Base-by-base conservation (phyloP, 2,113 vertebrate genomes). In the Struthidea cinerea region DNA sequence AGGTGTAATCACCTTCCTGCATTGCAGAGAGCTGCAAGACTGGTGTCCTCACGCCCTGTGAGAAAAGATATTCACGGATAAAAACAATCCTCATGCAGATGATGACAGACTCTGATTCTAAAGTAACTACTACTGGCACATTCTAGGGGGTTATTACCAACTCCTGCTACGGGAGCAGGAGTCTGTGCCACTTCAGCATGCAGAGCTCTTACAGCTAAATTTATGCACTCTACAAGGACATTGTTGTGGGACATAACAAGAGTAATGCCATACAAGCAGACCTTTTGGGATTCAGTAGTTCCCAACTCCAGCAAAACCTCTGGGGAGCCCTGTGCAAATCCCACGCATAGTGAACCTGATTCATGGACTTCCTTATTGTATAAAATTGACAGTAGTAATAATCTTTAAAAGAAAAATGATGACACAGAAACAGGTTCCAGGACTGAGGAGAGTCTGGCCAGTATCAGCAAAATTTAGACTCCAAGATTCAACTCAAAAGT, bases 1-100 rank as follows among this genome's bases (percentile, higher is more conserved):
- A 99, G 59, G 99, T 99, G 91, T 99, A 99, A 96, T 99, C 99
- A 55, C 99, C 99, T 97, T 99, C 99, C 94, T 99, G 99, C 99
- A 99, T 98, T 16, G 99, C 99, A 17, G 99, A 99, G 65, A 99
- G 98, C 97, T 99, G 99, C 42, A 99, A 96, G 65, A 96, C 98
- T 6, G 99, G 98, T 5, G 99, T 99, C 87, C 99, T 98, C 55
- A 99, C 99, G 1, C 99, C 99, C 99, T 99, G 81, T 4, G 52
- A 84, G 81, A 49, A 87, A 92, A 89, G 49, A 92, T 2, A 63
- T 21, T 39, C 6, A 32, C 1, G 17, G 46, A 42, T 78, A 84
- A 49, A 44, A 94, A 11, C 13, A 77, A 50, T 32, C 41, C 24
- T 76, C 65, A 70, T 1, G 6, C 41, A 77, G 49, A 42, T 17